Evolutionary conservation across 2,888 invertebrate species (phyloP), one percentile per base, ranked within the genome.

Genomic region (Leptinotarsa rubiginosa): DNA sequence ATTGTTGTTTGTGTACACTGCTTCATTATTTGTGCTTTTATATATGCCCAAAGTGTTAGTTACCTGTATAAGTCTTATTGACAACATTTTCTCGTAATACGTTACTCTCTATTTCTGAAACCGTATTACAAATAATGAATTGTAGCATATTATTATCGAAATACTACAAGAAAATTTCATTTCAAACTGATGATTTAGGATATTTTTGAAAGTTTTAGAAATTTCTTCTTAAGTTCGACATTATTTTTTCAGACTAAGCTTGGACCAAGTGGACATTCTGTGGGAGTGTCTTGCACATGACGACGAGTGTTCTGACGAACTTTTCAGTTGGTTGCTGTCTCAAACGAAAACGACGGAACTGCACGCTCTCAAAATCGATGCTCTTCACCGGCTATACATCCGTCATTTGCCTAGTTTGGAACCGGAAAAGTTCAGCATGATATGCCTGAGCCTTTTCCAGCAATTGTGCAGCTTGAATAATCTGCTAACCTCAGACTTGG

Each of bases 321-420:
- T 97, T 31, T 97, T 97, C 87, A 96, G 95, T 75, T 98, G 98
- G 98, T 88, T 98, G 67, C 91, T 97, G 56, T 94, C 95, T 12
- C 97, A 98, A 87, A 95, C 96, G 1, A 96, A 96, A 87, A 95
- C 95, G 20, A 95, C 96, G 0, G 97, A 97, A 78, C 94, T 97
- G 81, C 97, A 98, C 88, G 97, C 97, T 0, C 89, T 98, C 2
- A 95, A 95, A 3, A 90, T 95, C 72, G 96, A 97, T 82, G 95
- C 97, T 0, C 89, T 97, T 69, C 93, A 96, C 83, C 95, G 97
- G 84, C 90, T 98, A 41, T 97, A 97, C 84, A 90, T 95, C 69
- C 93, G 95, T 84, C 97, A 97, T 89, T 91, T 97, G 88, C 97
- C 97, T 0, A 95, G 95, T 75, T 87, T 97, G 71, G 92, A 94